Evolutionary conservation across 2,888 invertebrate species (phyloP).

Genomic region (Drosophila formosana): DNA sequence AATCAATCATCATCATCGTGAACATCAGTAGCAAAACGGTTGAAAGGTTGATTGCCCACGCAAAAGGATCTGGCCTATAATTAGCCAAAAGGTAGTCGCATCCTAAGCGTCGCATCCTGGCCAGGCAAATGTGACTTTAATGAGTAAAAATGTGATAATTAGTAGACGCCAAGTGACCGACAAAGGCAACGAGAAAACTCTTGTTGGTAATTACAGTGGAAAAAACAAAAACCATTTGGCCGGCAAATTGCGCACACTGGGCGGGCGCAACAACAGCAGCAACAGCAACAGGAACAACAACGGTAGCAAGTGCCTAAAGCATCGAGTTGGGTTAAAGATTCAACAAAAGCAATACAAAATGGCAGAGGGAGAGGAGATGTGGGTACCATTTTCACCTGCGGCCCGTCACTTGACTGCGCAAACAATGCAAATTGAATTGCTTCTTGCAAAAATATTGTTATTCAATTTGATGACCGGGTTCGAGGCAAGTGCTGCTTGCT

Average conservation of each 20-base stretch:
- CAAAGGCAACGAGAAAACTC: slow-evolving; percentile 53
- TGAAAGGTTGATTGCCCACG: slow-evolving; percentile 73
- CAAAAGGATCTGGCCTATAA: slow-evolving; percentile 50
- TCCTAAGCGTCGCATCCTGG: slow-evolving; percentile 30
- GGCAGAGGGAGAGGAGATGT: slow-evolving; percentile 6
- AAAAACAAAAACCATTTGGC: slow-evolving; percentile 50
- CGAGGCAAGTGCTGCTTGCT: not conserved
- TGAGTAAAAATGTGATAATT: slow-evolving; percentile 81
- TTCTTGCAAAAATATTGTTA: slow-evolving; percentile 64
- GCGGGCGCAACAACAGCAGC: slow-evolving; percentile 25
- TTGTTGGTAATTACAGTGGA: slow-evolving; percentile 58
- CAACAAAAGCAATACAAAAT: slow-evolving; percentile 24
- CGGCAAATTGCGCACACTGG: slow-evolving; percentile 52
- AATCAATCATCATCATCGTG: slow-evolving; percentile 77
- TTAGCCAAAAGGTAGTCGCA: slow-evolving; percentile 36
- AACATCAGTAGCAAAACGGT: slow-evolving; percentile 57
- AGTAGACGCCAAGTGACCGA: slow-evolving; percentile 71
- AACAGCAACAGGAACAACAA: slow-evolving; percentile 5
- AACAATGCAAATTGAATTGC: slow-evolving; percentile 67
- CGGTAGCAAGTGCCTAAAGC: slow-evolving; percentile 50
- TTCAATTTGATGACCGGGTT: slow-evolving; percentile 54
- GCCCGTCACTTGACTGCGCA: slow-evolving; percentile 37
- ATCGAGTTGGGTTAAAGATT: slow-evolving; percentile 43
- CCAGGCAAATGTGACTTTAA: slow-evolving; percentile 75
- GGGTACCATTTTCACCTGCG: slow-evolving; percentile 42